Base-by-base conservation (phyloP, 2,888 invertebrate genomes). In the Omphaloscelis lunosa region DNA sequence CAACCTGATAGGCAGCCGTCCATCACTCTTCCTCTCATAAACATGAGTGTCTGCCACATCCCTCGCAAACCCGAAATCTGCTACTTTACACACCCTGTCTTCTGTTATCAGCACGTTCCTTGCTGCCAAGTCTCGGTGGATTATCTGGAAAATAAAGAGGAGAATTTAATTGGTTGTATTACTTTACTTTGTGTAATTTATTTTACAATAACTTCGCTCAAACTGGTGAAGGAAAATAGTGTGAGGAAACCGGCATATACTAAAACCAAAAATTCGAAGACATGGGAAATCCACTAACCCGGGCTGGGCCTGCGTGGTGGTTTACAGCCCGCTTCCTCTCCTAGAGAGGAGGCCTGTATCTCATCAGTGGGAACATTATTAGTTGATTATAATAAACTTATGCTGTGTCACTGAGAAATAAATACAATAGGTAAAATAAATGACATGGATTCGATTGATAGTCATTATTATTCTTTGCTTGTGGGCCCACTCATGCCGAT, bases 61-160 rank as follows among this genome's bases (percentile, higher is more conserved):
- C 69, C 99, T 97, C 0, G 99, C 99, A 89, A 99, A 98, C 0
- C 99, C 99, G 93, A 99, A 99, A 93, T 99, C 99, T 0, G 99
- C 99, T 1, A 99, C 99, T 96, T 99, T 99, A 93, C 99, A 99
- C 4, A 98, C 98, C 83, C 99, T 98, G 89, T 99, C 98, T 71
- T 99, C 98, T 1, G 98, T 98, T 74, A 99, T 98, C 15, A 99
- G 96, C 65, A 99, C 97, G 92, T 99, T 99, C 58, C 99, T 97
- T 0, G 99, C 99, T 0, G 99, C 99, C 78, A 99, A 95, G 93
- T 99, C 99, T 68, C 99, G 97, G 91, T 99, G 99, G 83, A 99
- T 99, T 86, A 98, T 98, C 98, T 98, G 93, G 0, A 93, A 95
- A 62, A 72, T 7, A 29, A 20, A 45, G 5, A 0, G 6, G 0